Conservation (phyloP, 2,888 invertebrate genomes). For the Apoderus coryli region DNA sequence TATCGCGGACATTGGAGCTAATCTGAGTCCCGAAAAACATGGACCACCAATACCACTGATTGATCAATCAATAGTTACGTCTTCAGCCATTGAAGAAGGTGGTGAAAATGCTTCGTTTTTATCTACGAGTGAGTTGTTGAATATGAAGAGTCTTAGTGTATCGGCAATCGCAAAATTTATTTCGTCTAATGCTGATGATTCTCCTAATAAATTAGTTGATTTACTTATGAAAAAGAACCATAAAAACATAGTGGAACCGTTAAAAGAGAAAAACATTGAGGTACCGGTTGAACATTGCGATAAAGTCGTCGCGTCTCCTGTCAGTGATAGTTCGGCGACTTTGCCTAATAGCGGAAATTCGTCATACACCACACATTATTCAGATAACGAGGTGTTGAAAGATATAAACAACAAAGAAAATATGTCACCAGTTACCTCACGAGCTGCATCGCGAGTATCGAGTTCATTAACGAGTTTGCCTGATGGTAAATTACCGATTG, state of each 20-base stretch:
- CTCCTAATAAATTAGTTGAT: constrained; percentile 17
- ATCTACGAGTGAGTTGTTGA: constrained; percentile 5
- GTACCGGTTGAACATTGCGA: constrained; percentile 16
- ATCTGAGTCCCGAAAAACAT: constrained; percentile 21
- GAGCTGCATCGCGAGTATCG: constrained; percentile 23
- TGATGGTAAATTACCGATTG: constrained; percentile 36
- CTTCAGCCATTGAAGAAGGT: too few species aligned
- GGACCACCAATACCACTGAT: constrained; percentile 23
- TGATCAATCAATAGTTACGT: too few species aligned
- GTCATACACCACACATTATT: constrained; percentile 19
- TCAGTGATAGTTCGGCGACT: constrained; percentile 9
- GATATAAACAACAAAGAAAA: constrained; percentile 18
- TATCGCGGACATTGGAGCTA: constrained; percentile 24
- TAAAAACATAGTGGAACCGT: too few species aligned
- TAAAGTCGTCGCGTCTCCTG: constrained; percentile 10
- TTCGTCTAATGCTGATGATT: constrained; percentile 17
- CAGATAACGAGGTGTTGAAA: constrained; percentile 18
- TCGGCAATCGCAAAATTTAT: constrained; percentile 19
- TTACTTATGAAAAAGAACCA: too few species aligned
- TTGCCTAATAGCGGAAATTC: constrained; percentile 18
- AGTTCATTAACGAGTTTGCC: constrained; percentile 27
- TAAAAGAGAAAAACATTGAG: not conserved
- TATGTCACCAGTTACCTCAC: constrained; percentile 1
- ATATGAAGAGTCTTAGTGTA: constrained; percentile 20
- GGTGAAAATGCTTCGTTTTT: constrained; percentile 6